Evolutionary conservation across 2,113 vertebrate genomes (phyloP).

Genomic region (Loxodonta africana): DNA sequence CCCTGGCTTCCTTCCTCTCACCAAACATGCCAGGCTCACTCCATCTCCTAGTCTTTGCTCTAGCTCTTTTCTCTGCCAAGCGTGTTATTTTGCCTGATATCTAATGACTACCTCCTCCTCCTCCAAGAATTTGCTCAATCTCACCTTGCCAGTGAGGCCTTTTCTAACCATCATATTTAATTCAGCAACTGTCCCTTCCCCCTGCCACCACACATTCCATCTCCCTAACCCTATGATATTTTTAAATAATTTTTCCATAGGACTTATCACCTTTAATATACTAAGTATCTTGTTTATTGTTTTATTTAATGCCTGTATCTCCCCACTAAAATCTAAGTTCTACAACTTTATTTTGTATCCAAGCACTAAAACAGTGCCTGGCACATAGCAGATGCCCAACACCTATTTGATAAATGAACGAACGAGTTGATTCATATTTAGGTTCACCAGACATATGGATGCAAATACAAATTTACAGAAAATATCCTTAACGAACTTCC

Average conservation of each 20-base stretch:
- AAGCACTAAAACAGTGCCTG: neutral
- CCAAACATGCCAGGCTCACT: neutral
- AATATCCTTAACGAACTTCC: neutral
- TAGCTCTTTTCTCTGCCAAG: neutral
- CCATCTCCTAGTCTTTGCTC: neutral
- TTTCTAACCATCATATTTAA: neutral
- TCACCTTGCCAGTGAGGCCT: neutral
- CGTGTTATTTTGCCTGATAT: neutral
- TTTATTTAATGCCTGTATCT: too few relatives aligned
- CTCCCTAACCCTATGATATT: neutral
- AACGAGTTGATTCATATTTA: neutral
- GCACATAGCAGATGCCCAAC: neutral
- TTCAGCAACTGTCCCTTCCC: neutral
- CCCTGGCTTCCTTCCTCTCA: neutral
- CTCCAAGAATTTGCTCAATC: neutral
- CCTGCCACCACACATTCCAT: neutral
- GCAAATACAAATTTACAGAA: neutral
- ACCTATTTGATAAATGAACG: neutral
- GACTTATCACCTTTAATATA: neutral
- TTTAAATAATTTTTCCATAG: neutral
- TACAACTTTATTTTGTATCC: too few relatives aligned
- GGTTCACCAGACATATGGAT: neutral
- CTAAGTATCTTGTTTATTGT: neutral
- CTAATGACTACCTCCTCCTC: neutral
- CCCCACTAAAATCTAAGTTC: too few relatives aligned